Evolutionary conservation across 2,113 vertebrate genomes (phyloP).

Genomic region (Erinaceus europaeus): DNA sequence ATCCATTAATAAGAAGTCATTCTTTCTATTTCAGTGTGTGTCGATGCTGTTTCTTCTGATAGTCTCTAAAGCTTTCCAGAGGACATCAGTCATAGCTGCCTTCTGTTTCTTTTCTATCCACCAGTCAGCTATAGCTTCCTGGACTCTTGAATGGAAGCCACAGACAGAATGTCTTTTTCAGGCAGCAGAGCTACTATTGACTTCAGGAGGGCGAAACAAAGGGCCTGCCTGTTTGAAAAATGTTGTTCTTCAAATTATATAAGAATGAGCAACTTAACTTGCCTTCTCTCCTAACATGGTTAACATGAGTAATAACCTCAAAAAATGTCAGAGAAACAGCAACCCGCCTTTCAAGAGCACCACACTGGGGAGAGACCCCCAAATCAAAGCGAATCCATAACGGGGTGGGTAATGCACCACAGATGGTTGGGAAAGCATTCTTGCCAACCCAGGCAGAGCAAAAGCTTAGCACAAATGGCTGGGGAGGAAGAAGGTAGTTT

Average conservation of each 20-base stretch:
- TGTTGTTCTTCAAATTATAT: constrained; percentile 61
- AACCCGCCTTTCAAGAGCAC: constrained; percentile 59
- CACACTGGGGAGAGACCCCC: constrained; percentile 52
- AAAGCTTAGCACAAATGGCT: constrained; percentile 1
- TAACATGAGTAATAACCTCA: constrained; percentile 80
- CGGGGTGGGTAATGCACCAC: constrained; percentile 13
- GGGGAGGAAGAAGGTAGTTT: constrained; percentile 53
- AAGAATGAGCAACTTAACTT: constrained; percentile 14
- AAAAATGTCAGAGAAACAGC: constrained; percentile 69
- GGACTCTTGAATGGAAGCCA: constrained; percentile 1
- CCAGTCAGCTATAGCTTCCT: not conserved
- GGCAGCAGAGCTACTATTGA: constrained; percentile 29
- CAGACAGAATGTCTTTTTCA: constrained; percentile 41
- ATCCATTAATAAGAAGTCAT: not conserved
- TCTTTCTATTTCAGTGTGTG: not conserved
- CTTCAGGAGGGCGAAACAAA: constrained; percentile 57
- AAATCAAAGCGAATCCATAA: constrained; percentile 61
- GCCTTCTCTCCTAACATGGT: constrained; percentile 62
- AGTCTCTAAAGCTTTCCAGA: not conserved
- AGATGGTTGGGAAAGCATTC: constrained; percentile 54
- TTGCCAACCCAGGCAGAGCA: constrained; percentile 39
- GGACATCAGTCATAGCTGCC: not conserved
- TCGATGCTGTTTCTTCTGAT: not conserved
- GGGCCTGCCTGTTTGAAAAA: constrained; percentile 57
- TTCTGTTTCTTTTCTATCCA: constrained; percentile 4